Base-by-base conservation (phyloP, 2,888 invertebrate genomes). In the Drosophila hamatofila region DNA sequence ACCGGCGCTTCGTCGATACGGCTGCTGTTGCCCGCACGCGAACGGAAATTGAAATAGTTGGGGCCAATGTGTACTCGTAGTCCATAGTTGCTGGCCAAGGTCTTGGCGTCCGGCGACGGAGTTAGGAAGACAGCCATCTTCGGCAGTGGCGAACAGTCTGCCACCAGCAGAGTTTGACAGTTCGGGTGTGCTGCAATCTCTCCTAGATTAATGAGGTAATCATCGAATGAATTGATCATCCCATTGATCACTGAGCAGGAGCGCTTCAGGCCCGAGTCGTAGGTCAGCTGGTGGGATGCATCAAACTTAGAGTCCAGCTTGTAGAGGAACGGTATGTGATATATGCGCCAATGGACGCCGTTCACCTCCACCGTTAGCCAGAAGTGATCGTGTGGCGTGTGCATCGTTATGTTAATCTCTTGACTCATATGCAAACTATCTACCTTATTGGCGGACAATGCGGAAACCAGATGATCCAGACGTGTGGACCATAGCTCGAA, bases 201-300 rank as follows among this genome's bases (percentile, higher is more conserved):
- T 21, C 78, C 80, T 11, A 92, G 70, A 69, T 91, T 90, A 16
- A 93, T 89, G 1, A 91, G 78, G 56, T 92, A 87, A 72, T 93
- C 93, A 63, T 93, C 93, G 46, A 93, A 93, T 4, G 92, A 92
- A 57, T 91, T 93, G 12, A 93, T 75, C 89, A 91, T 91, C 49
- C 92, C 92, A 68, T 91, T 91, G 39, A 93, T 93, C 9, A 93
- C 89, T 12, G 93, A 92, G 60, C 93, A 93, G 46, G 93, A 92
- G 33, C 93, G 90, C 75, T 92, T 92, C 4, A 92, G 70, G 4
- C 93, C 93, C 21, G 91, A 91, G 59, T 92, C 92, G 37, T 92
- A 92, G 27, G 86, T 89, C 49, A 93, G 75, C 59, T 93, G 92
- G 68, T 92, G 92, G 0, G 91, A 90, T 14, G 92, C 91, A 73